Evolutionary conservation across 2,113 vertebrate species (phyloP).

Genomic region (Mobula hypostoma): DNA sequence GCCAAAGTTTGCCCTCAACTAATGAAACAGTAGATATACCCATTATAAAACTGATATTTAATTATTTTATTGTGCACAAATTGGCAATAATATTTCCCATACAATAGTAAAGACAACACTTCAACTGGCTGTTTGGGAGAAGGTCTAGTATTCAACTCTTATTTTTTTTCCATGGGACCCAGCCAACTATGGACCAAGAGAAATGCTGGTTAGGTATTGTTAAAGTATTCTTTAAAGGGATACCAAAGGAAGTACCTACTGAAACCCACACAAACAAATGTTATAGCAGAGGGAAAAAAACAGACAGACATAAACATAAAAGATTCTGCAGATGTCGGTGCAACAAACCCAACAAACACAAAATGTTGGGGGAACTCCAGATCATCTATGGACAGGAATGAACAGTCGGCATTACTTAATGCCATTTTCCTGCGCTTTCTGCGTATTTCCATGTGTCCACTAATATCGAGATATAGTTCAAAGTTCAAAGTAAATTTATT

Average conservation of each 20-base stretch:
- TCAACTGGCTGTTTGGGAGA: no score
- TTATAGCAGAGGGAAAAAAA: background rate
- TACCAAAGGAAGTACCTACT: background rate
- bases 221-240: background rate
- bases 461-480: no score
- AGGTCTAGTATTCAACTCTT: background rate
- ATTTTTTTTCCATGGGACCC: background rate
- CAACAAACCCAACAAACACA: no score
- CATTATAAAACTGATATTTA: background rate
- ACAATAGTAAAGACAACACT: no score
- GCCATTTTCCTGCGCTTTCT: no score
- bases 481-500: no score
- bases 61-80: background rate
- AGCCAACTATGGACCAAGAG: background rate
- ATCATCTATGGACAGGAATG: no score
- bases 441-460: no score
- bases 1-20: background rate
- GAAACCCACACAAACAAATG: background rate
- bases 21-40: background rate
- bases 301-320: background rate
- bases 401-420: no score
- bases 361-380: no score
- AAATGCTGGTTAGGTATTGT: background rate
- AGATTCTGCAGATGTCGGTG: no score
- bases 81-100: background rate